Conservation (phyloP, 2,113 vertebrate species). For the Cebus imitator region DNA sequence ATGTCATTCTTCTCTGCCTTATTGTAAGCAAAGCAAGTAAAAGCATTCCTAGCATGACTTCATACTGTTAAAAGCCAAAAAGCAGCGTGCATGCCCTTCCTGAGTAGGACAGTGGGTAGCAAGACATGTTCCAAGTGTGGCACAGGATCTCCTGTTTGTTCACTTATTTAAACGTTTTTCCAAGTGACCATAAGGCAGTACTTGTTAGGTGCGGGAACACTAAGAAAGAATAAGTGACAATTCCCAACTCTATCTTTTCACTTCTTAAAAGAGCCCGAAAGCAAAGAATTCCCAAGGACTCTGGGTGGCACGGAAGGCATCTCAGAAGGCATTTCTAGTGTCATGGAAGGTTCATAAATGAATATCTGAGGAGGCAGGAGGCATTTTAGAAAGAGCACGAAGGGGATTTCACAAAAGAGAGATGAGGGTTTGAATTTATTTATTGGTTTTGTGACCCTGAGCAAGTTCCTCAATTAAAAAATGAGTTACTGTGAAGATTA, state of each 20-base stretch:
- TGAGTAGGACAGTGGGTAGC: background rate
- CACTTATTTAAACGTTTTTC: background rate
- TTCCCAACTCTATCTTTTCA: background rate
- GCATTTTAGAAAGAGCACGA: background rate
- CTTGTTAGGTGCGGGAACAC: background rate
- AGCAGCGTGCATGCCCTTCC: background rate
- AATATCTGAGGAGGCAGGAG: background rate
- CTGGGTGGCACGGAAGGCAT: background rate
- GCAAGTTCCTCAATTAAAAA: background rate
- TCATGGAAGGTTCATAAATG: background rate
- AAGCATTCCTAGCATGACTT: background rate
- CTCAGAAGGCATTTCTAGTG: background rate
- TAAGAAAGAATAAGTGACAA: background rate
- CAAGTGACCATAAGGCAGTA: background rate
- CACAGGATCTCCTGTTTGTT: background rate
- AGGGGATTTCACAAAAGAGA: background rate
- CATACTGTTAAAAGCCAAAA: background rate
- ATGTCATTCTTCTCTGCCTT: background rate
- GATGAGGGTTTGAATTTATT: background rate
- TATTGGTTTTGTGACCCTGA: background rate
- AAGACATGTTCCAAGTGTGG: background rate
- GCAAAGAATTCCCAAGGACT: background rate
- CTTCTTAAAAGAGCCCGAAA: background rate
- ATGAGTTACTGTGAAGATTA: background rate
- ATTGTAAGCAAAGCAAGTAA: background rate